phyloP scores from a whole-genome alignment of 2,797 vertebrate genomes.

The Dryobates pubescens region DNA sequence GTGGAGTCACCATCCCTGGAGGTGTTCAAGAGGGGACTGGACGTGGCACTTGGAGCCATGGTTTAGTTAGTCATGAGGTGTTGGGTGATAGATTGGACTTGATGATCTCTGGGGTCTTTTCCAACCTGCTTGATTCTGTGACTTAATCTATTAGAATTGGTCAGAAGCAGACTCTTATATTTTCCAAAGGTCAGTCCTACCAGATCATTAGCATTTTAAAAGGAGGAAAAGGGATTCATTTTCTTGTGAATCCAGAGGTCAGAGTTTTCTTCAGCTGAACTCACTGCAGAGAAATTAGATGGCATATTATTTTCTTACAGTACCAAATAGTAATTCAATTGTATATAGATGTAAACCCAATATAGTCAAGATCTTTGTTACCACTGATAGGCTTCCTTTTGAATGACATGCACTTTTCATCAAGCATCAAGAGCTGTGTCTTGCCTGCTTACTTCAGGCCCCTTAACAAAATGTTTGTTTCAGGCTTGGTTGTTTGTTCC shows the following conservation, averaged over 20 bases:
- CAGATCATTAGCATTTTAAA: background rate
- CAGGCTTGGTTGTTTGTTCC: background rate
- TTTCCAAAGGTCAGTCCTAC: background rate
- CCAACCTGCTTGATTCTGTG: no score
- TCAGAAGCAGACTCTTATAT: constrained; percentile 3
- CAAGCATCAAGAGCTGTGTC: fast-evolving
- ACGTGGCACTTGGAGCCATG: no score
- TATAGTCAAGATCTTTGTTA: background rate
- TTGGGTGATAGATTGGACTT: no score
- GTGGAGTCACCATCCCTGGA: no score
- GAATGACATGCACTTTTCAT: background rate
- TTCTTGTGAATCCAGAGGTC: background rate
- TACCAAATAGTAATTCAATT: background rate
- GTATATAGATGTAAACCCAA: background rate
- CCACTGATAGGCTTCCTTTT: background rate
- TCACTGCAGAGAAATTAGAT: background rate
- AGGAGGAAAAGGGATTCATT: background rate
- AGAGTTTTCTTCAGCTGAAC: background rate
- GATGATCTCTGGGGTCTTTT: no score
- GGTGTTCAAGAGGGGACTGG: no score
- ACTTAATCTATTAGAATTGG: background rate
- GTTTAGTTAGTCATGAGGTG: no score
- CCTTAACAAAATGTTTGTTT: background rate
- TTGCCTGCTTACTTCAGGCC: background rate
- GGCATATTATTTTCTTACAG: background rate